Conservation (phyloP, 2,888 invertebrate genomes). For the Unio delphinus region DNA sequence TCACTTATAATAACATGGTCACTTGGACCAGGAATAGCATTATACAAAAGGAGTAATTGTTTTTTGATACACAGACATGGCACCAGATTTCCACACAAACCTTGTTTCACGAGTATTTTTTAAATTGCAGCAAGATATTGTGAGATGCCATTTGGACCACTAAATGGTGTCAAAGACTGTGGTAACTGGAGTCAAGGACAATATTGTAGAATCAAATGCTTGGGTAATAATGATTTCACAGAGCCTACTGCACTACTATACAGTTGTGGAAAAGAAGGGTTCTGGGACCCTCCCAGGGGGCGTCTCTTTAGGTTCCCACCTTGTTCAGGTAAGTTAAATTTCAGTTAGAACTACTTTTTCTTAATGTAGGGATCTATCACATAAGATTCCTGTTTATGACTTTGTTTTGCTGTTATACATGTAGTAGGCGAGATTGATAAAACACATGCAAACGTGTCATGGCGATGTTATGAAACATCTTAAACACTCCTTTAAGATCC, state of each 20-base stretch:
- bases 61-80: neutral
- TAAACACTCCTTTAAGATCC: no score
- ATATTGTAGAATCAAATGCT: constrained; percentile 63
- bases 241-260: constrained; percentile 96
- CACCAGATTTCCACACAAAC: neutral
- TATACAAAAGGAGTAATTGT: neutral
- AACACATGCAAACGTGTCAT: no score
- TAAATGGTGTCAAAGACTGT: constrained; percentile 43
- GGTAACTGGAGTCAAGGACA: constrained; percentile 32
- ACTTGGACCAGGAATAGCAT: no score
- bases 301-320: constrained; percentile 51
- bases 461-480: no score
- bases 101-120: neutral
- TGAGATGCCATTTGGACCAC: constrained; percentile 45
- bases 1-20: no score
- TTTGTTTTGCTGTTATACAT: no score
- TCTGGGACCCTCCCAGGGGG: constrained; percentile 79
- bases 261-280: constrained; percentile 97
- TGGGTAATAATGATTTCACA: constrained; percentile 78
- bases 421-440: no score
- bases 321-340: constrained; percentile 47
- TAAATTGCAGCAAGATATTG: constrained; percentile 51
- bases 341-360: neutral
- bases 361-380: neutral
- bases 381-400: no score